A percentile compares a stretch with the other conserved stretches of the same genome.
These are phyloP conservation scores for Pseudorasbora parva DNA, from an alignment of 2,113 vertebrate species.

Conservation along the genomic window DNA sequence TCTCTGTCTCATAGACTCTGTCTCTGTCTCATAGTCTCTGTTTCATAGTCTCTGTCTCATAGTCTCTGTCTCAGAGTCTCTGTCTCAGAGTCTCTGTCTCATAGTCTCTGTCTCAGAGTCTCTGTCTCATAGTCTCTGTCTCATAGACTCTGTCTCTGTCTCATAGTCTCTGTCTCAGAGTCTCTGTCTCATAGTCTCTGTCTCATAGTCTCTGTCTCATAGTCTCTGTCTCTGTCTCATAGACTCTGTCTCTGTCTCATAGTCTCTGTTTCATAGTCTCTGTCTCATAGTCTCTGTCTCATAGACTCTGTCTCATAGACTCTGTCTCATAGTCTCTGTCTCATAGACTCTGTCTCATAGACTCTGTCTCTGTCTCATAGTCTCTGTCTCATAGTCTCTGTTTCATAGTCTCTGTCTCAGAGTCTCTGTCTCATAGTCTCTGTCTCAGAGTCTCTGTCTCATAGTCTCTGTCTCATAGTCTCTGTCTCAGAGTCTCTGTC, in stretches of 20 bases:
- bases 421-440: slow-evolving; percentile 69
- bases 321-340: too few relatives aligned
- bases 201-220: too few relatives aligned
- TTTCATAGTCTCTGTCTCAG: too few relatives aligned
- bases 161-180: slow-evolving; percentile 74
- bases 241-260: slow-evolving; percentile 69
- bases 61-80: too few relatives aligned
- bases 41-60: too few relatives aligned
- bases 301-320: slow-evolving; percentile 73
- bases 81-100: too few relatives aligned
- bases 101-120: too few relatives aligned
- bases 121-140: too few relatives aligned
- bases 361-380: slow-evolving; percentile 69
- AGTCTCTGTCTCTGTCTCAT: slow-evolving; percentile 69
- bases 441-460: too few relatives aligned
- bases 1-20: slow-evolving; percentile 69
- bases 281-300: too few relatives aligned
- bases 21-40: slow-evolving; percentile 69
- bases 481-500: too few relatives aligned
- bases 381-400: slow-evolving; percentile 73
- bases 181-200: slow-evolving; percentile 69
- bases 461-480: slow-evolving; percentile 73
- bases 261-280: too few relatives aligned
- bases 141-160: slow-evolving; percentile 69
- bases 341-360: slow-evolving; percentile 71